Evolutionary conservation across 2,888 invertebrate genomes (phyloP), one percentile per base, ranked within the genome.

Genomic region (Clivina fossor): DNA sequence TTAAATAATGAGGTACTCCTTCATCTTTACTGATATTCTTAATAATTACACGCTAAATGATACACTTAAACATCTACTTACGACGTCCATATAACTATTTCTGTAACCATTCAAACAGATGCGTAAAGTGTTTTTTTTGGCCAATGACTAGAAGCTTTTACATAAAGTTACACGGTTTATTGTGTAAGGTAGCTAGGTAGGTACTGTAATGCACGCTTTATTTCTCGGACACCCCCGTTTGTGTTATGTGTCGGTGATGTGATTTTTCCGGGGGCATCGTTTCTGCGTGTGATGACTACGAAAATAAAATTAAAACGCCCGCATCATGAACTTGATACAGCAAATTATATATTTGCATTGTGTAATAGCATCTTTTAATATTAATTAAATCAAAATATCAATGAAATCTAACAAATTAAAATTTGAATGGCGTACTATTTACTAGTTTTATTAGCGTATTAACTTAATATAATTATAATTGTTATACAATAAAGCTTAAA

Each of bases 121-220:
- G 51, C 51, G 9, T 43, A 50, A 40, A 28, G 49, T 26, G 32
- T 51, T 41, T 37, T 70, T 70, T 71, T 71, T 71, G 71, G 71
- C 72, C 71, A 70, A 64, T 72, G 72, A 72, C 72, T 72, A 72
- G 72, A 71, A 63, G 64, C 67, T 35, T 51, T 51, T 43, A 35
- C 35, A 48, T 49, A 49, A 22, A 47, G 20, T 41, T 43, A 50
- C 32, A 51, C 32, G 35, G 33, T 51, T 51, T 20, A 33, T 33
- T n/a, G 26, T 43, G 43, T 43, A 13, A 16, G 7, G 18, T 38
- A 44, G 44, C 18, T 38, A 38, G 30, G 28, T 49, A 49, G 26
- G 37, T 35, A 49, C 38, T 38, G n/a, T n/a, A n/a, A 49, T 11
- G 38, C 38, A 38, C 38, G 38, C 38, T 18, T 38, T 18, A 18